phyloP scores from a whole-genome alignment of 2,888 invertebrate species.

The Epirrita christyi region DNA sequence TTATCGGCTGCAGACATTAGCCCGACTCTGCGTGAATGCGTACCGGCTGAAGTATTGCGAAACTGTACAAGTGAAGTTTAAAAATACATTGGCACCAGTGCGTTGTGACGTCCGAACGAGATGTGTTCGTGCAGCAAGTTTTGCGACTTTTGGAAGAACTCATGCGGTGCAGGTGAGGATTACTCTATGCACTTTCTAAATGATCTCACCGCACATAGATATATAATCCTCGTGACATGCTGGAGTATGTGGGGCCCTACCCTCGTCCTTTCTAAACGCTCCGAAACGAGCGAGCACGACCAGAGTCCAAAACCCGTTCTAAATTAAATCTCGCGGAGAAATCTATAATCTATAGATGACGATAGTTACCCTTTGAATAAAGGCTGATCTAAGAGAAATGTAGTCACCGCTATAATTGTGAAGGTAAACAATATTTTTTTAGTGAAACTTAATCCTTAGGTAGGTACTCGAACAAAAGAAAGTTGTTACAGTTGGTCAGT shows the following conservation, averaged over 20 bases:
- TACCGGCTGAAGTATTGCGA: slow-evolving; percentile 76
- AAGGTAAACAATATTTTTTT: slow-evolving; percentile 8
- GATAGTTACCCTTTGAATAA: slow-evolving; percentile 4
- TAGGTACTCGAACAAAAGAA: neutral
- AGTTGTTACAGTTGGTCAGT: slow-evolving; percentile 15
- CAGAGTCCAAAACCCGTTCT: slow-evolving; percentile 19
- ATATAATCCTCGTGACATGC: neutral
- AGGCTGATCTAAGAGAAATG: slow-evolving; percentile 1
- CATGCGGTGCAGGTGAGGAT: slow-evolving; percentile 79
- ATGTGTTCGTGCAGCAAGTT: slow-evolving; percentile 82
- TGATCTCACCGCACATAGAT: slow-evolving; percentile 23
- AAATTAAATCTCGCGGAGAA: slow-evolving; percentile 26
- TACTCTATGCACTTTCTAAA: slow-evolving; percentile 55
- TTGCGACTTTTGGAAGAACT: slow-evolving; percentile 81
- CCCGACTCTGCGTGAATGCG: slow-evolving; percentile 65
- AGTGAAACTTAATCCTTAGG: neutral
- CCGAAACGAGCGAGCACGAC: slow-evolving; percentile 21
- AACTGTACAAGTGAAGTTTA: slow-evolving; percentile 83
- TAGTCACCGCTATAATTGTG: slow-evolving; percentile 9
- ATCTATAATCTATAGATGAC: slow-evolving; percentile 16
- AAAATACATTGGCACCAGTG: slow-evolving; percentile 82
- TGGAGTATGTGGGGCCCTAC: slow-evolving; percentile 20
- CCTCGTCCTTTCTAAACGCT: slow-evolving; percentile 55
- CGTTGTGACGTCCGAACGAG: slow-evolving; percentile 70
- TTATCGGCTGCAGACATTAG: slow-evolving; percentile 61